Evolutionary conservation across 2,113 vertebrate species (phyloP), one percentile per base, ranked within the genome.

Genomic region (Lophochroa leadbeateri): DNA sequence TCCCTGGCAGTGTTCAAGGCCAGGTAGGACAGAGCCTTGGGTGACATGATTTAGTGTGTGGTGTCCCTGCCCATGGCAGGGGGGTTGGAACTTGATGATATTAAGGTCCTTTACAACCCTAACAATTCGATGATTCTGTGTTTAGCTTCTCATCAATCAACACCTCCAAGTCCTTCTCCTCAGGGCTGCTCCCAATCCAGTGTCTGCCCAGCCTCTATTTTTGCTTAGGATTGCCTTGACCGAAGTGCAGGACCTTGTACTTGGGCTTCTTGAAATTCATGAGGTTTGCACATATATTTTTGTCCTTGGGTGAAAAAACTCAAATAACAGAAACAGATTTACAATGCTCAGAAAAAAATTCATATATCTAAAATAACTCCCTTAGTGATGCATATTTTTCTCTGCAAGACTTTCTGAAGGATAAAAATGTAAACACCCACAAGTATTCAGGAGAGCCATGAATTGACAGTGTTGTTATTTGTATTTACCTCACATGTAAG

Each of bases 271-370:
- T 57, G 31, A 57, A 33, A 11, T 33, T 57, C 31, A 33, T n/a
- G 55, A 57, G 31, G 19, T 57, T 57, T 57, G 19, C 55, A n/a
- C 31, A 55, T 4, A 1, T 10, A 6, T 28, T 57, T 87, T 85
- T 88, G 14, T 31, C 14, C 16, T 17, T 47, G 3, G 3, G 6
- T 3, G 0, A 4, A 43, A 33, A 29, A 52, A 35, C 4, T 35
- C 9, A 49, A 37, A 37, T 37, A 37, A 86, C 8, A 70, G 24
- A 67, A 86, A 46, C 10, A 49, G 3, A 50, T 52, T 86, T 91
- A 8, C 41, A 89, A 39, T 17, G 65, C 8, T 24, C 12, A n/a
- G n/a, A 10, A 61, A 57, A 74, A 69, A 85, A 68, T 2, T 27
- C 3, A 4, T 41, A 3, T 37, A 57, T 84, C 92, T 87, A 61